phyloP scores from a whole-genome alignment of 2,113 vertebrate genomes.

The Myiagra hebetior region DNA sequence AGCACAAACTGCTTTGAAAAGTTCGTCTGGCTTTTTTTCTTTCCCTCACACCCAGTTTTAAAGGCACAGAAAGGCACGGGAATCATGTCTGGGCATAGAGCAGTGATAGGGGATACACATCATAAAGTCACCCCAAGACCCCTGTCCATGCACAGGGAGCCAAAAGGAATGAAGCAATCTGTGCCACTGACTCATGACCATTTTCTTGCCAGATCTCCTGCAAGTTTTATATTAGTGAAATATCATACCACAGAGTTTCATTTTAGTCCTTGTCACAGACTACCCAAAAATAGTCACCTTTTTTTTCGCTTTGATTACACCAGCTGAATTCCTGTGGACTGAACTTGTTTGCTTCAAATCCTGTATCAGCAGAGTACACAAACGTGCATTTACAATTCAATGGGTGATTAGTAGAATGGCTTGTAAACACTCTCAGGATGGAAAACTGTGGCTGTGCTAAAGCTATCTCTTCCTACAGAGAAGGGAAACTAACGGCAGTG shows the following conservation, averaged over 20 bases:
- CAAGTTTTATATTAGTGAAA: neutral
- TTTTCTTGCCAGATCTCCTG: neutral
- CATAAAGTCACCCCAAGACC: too few species aligned
- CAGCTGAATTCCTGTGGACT: neutral
- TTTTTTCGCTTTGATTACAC: neutral
- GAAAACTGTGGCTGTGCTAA: neutral
- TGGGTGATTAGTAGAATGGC: neutral
- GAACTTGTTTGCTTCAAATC: neutral
- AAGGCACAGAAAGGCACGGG: too few species aligned
- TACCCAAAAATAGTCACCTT: neutral
- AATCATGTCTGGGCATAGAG: too few species aligned
- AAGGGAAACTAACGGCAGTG: neutral
- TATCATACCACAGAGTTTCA: neutral
- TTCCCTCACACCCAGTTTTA: too few species aligned
- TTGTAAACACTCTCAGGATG: neutral
- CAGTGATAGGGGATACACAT: too few species aligned
- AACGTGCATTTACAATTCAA: neutral
- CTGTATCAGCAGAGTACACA: neutral
- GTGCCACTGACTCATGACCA: rapidly evolving
- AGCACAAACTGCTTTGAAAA: too few species aligned
- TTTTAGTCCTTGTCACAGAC: neutral
- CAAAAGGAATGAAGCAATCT: neutral
- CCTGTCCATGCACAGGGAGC: neutral
- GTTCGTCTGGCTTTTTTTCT: too few species aligned
- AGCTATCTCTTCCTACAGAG: neutral